A percentile compares a stretch with the other conserved stretches of the same genome.
Evolutionary conservation across 2,113 vertebrate species (phyloP).

Genomic region (Sprattus sprattus): DNA sequence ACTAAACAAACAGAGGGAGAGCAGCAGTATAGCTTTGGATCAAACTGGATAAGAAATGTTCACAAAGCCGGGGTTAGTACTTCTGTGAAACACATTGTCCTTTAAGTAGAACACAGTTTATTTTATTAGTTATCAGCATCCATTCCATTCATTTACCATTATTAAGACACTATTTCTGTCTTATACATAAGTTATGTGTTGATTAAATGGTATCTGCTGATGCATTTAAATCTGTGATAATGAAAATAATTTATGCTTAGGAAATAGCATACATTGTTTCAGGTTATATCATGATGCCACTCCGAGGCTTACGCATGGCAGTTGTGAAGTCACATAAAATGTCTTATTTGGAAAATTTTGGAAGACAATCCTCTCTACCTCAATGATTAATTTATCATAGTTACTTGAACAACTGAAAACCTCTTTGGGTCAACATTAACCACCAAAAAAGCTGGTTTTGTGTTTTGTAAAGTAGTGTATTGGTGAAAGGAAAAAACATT

Average conservation of each 20-base stretch:
- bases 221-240: neutral
- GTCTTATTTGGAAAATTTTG: too few relatives aligned
- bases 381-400: neutral
- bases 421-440: neutral
- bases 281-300: too few relatives aligned
- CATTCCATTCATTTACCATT: neutral
- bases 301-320: too few relatives aligned
- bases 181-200: neutral
- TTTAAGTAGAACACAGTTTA: neutral
- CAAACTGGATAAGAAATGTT: constrained; percentile 32
- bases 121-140: neutral
- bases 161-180: neutral
- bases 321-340: too few relatives aligned
- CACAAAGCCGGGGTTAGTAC: neutral
- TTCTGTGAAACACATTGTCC: neutral
- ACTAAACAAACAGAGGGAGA: constrained; percentile 64
- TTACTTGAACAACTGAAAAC: neutral
- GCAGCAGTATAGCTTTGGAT: constrained; percentile 44
- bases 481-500: neutral
- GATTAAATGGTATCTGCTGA: neutral
- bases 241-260: neutral
- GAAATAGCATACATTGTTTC: neutral
- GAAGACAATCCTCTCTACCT: neutral
- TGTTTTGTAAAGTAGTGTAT: neutral
- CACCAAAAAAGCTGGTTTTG: neutral